Evolutionary conservation across 1,140 invertebrate species (phyloP).

Genomic region (Whitmania pigra): DNA sequence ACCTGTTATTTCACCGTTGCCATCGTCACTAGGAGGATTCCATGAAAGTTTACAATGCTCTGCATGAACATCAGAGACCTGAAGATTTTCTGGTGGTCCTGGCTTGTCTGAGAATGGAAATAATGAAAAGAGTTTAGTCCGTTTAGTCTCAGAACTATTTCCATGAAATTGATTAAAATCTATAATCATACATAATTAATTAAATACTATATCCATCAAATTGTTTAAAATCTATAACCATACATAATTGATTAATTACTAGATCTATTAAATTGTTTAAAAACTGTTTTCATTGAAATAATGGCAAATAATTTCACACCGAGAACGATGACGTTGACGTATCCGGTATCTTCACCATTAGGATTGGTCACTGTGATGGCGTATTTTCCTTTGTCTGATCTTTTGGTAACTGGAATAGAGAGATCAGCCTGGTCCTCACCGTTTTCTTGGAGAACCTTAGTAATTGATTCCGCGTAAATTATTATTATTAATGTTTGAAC

Average conservation of each 20-base stretch:
- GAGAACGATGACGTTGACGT: conserved; percentile 81
- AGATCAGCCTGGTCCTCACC: conserved; percentile 72
- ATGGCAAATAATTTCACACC: conserved; percentile 49
- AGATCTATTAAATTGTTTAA: too few species aligned
- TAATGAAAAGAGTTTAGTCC: background rate
- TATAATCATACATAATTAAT: too few species aligned
- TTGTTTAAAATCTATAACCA: too few species aligned
- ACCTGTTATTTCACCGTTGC: conserved; percentile 87
- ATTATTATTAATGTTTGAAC: background rate
- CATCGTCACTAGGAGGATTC: conserved; percentile 82
- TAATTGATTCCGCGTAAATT: background rate
- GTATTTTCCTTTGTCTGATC: conserved; percentile 83
- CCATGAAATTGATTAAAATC: background rate
- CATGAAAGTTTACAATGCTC: conserved; percentile 79
- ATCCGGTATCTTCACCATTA: conserved; percentile 76
- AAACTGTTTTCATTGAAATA: background rate
- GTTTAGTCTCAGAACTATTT: background rate
- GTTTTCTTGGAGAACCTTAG: conserved; percentile 49
- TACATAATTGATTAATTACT: too few species aligned
- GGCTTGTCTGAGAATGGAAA: conserved; percentile 70
- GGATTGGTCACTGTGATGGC: conserved; percentile 75
- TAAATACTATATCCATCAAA: too few species aligned
- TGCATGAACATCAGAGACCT: conserved; percentile 69
- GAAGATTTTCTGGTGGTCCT: conserved; percentile 68
- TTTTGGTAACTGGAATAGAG: conserved; percentile 70